Base-by-base conservation (phyloP, 2,113 vertebrate genomes). In the Limanda limanda region DNA sequence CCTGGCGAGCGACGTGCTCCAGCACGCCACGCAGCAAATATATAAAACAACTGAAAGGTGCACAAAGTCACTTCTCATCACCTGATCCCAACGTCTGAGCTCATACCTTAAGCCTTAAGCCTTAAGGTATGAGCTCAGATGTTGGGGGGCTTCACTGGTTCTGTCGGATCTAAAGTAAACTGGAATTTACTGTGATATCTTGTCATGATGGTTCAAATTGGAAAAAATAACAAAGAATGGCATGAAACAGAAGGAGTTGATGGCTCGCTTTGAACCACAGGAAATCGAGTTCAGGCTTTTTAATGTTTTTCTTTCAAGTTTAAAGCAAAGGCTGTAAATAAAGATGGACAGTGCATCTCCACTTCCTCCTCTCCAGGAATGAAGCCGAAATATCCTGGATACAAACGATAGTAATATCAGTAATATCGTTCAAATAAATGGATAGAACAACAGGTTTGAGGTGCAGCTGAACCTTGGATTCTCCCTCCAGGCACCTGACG, bases 11-110 rank as follows among this genome's bases (percentile, higher is more conserved):
- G 21, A 54, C 59, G 18, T 79, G 84, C 80, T 77, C 8, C 59
- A 5, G 69, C 84, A 76, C 11, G 84, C 65, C 68, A 58, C 20
- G 51, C 47, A 57, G 31, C 71, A 40, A 60, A 60, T 55, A 27
- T 8, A n/a, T 45, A n/a, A 68, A 47, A 63, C 47, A 63, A 23
- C 17, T 21, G 60, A 42, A 61, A 51, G 47, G 47, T 51, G 47
- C 18, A 54, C 18, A 17, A 20, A n/a, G 51, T n/a, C 51, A 54
- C 51, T n/a, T 54, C 51, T n/a, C 20, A 7, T 54, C 20, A 54
- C 14, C 18, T 3, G 6, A n/a, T 54, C 51, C 4, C 6, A 31
- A 31, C 31, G 6, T 31, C 31, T 31, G 31, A 31, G 31, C 31
- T 7, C 31, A 7, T 31, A 7, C 6, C 31, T 31, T 7, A 31